Base-by-base conservation (phyloP, 2,888 invertebrate genomes). In the Caenorhabditis imperialis region DNA sequence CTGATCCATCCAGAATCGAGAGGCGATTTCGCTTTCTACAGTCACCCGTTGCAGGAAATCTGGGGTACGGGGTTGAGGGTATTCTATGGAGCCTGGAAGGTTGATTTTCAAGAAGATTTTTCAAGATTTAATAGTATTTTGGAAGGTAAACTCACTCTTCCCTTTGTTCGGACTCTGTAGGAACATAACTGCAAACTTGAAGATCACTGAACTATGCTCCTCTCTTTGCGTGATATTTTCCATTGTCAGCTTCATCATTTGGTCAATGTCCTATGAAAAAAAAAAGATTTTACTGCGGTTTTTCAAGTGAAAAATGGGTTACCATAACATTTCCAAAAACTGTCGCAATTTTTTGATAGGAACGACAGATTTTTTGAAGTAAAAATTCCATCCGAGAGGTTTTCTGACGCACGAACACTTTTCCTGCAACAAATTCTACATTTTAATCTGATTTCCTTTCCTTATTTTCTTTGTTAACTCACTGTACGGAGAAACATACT, bases 261-360 rank as follows among this genome's bases (percentile, higher is more conserved):
- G 67, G 14, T 67, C 67, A n/a, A 67, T 58, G 8, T 67, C 67
- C 62, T 62, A n/a, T n/a, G n/a, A n/a, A n/a, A n/a, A n/a, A n/a
- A n/a, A n/a, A n/a, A n/a, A 12, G 33, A 58, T 40, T 10, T n/a
- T 23, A 23, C 5, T 20, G 2, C 7, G 20, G 40, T n/a, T 25
- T 12, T 40, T 33, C 14, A 44, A 5, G 2, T 12, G 10, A 3
- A 16, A 44, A 37, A n/a, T 22, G 0, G 7, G 22, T 44, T 8
- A 62, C 62, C 57, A 67, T 67, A 10, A 67, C 35, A 35, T 67
- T 67, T 20, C 67, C 57, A 25, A 67, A 67, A 20, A 67, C 67
- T 1, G 67, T 67, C 1, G 67, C 22, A 25, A 67, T 58, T 51
- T 57, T 67, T 1, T 23, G 30, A 18, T 67, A 37, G 0, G 40